Evolutionary conservation across 30 jellyfish, hydroid and myxozoan species (phyloP), one percentile per base, ranked within the genome.

Genomic region (Rhopilema esculentum): DNA sequence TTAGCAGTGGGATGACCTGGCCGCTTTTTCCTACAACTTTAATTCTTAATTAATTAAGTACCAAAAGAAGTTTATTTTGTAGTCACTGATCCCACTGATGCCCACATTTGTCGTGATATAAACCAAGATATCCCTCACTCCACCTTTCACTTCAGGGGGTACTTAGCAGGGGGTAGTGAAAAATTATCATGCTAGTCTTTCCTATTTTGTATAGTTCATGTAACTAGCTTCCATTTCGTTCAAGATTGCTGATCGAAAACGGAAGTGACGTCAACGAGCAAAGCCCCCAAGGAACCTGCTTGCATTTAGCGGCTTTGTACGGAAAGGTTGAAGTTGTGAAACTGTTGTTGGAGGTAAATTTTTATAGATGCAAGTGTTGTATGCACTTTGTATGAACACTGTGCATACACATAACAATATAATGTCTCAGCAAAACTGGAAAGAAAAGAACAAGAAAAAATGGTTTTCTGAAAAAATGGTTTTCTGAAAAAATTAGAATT

Each of bases 321-420:
- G 98, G 98, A 48, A 94, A 85, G 75, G 91, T 87, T 16, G 97
- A 94, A 17, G 98, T 89, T 49, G 93, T 87, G 29, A 88, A 87
- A 28, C 49, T 86, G 27, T 89, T 94, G 6, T 27, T 94, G 20
- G 96, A 89, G 91, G 98, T 94, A 48, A 73, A n/a, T n/a, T n/a
- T n/a, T n/a, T n/a, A n/a, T n/a, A n/a, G n/a, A n/a, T n/a, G n/a
- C n/a, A 50, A 30, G 12, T 30, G 6, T 20, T 30, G 20, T n/a
- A n/a, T n/a, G n/a, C n/a, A n/a, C n/a, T n/a, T n/a, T n/a, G n/a
- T n/a, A n/a, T n/a, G n/a, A n/a, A n/a, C n/a, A n/a, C n/a, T n/a
- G n/a, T n/a, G n/a, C n/a, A n/a, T n/a, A n/a, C n/a, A n/a, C n/a
- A n/a, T n/a, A n/a, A n/a, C n/a, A n/a, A n/a, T n/a, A n/a, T n/a